Evolutionary conservation across 2,888 invertebrate genomes (phyloP), one percentile per base, ranked within the genome.

Genomic region (Rapana venosa): DNA sequence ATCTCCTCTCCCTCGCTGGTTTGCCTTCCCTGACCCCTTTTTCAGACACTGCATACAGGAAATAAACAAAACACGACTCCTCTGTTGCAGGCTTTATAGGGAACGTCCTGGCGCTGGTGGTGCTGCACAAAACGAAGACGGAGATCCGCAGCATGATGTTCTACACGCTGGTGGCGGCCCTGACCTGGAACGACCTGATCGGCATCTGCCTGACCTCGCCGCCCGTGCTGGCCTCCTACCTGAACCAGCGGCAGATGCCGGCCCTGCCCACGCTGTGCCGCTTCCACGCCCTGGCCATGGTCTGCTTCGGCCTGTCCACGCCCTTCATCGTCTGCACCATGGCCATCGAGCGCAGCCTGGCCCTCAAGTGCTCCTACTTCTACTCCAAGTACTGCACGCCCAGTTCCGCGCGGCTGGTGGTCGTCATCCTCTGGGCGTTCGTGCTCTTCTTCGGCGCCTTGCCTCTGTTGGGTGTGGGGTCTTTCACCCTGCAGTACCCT

Each of bases 281-380:
- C 89, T 95, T 95, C 90, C 95, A 96, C 92, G 96, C 95, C 15
- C 96, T 96, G 92, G 92, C 94, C 87, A 96, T 96, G 96, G 94
- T 95, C 32, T 93, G 94, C 87, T 95, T 95, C 87, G 96, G 95
- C 11, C 91, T 96, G 61, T 94, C 95, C 32, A 96, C 96, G 26
- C 96, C 96, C 15, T 92, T 95, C 58, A 95, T 96, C 22, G 95
- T 96, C 35, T 95, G 95, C 92, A 94, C 95, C 61, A 96, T 96
- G 96, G 95, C 96, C 30, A 92, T 96, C 20, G 96, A 96, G 91
- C 91, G 96, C 84, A 95, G 95, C 90, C 91, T 96, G 6, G 95
- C 96, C 70, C 92, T 96, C 35, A 93, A 95, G 90, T 95, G 93
- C 90, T 93, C 94, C 11, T 95, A 95, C 90, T 95, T 95, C 92